Evolutionary conservation across 2,797 vertebrate species (phyloP).

Genomic region (Takifugu ocellatus): DNA sequence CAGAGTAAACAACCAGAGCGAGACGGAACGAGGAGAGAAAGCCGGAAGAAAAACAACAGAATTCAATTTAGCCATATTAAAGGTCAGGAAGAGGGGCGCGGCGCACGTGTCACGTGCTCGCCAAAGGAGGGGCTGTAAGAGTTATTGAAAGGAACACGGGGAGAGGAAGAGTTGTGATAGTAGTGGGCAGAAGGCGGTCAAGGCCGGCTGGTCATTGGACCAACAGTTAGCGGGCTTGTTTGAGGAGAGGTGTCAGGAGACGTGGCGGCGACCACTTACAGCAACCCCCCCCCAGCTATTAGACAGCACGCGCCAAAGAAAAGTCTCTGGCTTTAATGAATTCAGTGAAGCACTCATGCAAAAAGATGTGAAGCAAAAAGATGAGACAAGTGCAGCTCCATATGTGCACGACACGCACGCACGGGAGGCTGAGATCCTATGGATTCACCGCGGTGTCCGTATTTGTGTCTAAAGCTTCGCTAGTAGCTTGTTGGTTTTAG

Average conservation of each 20-base stretch:
- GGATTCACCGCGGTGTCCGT: no score
- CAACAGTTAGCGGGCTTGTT: constrained; percentile 47
- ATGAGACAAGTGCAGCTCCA: neutral
- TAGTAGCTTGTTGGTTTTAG: no score
- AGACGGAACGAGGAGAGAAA: constrained; percentile 6
- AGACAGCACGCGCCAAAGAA: constrained; percentile 18
- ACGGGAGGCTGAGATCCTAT: constrained; percentile 2
- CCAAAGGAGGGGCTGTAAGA: neutral
- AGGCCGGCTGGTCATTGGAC: constrained; percentile 51
- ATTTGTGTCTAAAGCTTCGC: no score
- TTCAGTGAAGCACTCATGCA: constrained; percentile 34
- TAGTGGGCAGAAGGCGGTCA: constrained; percentile 40
- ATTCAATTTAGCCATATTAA: constrained; percentile 66
- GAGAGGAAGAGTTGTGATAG: neutral
- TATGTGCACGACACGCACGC: constrained; percentile 8
- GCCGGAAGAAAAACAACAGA: constrained; percentile 33
- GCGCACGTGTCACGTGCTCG: neutral
- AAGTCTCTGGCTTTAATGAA: constrained; percentile 49
- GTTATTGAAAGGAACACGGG: constrained; percentile 2
- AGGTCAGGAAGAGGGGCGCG: constrained; percentile 46
- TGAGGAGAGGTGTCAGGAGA: constrained; percentile 24
- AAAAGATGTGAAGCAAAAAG: constrained; percentile 27
- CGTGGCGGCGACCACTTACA: constrained; percentile 12
- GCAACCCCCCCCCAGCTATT: constrained; percentile 32
- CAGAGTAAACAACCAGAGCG: constrained; percentile 36